Conservation (phyloP, 1,140 invertebrate species). For the Drosophila sturtevanti region DNA sequence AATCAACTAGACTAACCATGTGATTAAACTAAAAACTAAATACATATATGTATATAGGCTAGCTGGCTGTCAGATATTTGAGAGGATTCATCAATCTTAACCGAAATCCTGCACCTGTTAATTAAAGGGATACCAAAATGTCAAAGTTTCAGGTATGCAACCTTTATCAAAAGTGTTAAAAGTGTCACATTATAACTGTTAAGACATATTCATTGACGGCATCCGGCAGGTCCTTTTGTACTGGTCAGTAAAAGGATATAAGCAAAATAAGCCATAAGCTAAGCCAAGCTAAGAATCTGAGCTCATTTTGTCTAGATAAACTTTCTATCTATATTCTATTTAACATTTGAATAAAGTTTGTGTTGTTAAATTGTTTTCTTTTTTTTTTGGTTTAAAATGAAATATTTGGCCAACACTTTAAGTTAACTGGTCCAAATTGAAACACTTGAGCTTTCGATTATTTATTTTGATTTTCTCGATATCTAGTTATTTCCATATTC, state of each 20-base stretch:
- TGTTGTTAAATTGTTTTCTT: too few relatives aligned
- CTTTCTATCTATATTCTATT: too few relatives aligned
- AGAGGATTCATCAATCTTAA: slow-evolving; percentile 64
- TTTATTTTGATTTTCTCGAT: too few relatives aligned
- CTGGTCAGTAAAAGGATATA: background rate
- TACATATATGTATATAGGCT: background rate
- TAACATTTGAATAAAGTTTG: too few relatives aligned
- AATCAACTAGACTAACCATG: slow-evolving; percentile 39
- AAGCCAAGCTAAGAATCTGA: slow-evolving; percentile 1
- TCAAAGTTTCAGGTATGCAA: slow-evolving; percentile 36
- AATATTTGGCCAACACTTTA: slow-evolving; percentile 42
- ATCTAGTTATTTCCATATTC: slow-evolving; percentile 11
- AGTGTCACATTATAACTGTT: slow-evolving; percentile 56
- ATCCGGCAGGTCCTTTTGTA: background rate
- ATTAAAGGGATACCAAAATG: slow-evolving; percentile 60
- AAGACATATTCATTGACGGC: slow-evolving; percentile 33
- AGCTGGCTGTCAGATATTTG: slow-evolving; percentile 53
- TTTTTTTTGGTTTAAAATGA: too few relatives aligned
- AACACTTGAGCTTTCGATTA: slow-evolving; percentile 28
- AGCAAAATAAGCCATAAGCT: background rate
- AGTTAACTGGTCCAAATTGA: slow-evolving; percentile 32
- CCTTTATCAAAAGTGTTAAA: slow-evolving; percentile 59
- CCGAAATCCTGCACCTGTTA: slow-evolving; percentile 45
- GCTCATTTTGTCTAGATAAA: background rate
- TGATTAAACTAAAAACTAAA: slow-evolving; percentile 13